phyloP scores from a whole-genome alignment of 2,113 vertebrate genomes.

The Blennius ocellaris region DNA sequence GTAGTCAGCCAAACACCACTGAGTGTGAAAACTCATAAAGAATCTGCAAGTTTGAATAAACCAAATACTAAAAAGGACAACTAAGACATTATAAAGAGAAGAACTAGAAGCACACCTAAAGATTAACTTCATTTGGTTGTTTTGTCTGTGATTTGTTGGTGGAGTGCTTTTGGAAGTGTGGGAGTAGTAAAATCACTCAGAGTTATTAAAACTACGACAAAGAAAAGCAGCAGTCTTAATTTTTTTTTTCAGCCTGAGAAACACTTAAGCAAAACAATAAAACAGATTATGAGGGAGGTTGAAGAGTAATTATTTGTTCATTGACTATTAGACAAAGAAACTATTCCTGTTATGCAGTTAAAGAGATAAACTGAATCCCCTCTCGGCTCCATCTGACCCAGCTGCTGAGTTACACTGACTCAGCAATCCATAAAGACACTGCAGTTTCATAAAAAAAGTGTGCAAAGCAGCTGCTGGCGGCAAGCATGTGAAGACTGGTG shows the following conservation, averaged over 20 bases:
- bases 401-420: slow-evolving; percentile 3
- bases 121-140: not conserved
- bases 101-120: not conserved
- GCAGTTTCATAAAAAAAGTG: not conserved
- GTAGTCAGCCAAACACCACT: not conserved
- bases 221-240: not conserved
- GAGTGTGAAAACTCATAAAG: not conserved
- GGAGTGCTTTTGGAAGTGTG: too few relatives aligned
- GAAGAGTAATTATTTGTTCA: not conserved
- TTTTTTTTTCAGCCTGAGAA: not conserved
- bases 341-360: not conserved
- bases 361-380: not conserved
- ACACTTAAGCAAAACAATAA: not conserved
- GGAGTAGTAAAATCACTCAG: not conserved
- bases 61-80: not conserved
- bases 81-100: not conserved
- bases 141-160: not conserved
- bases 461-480: slow-evolving; percentile 31
- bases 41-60: not conserved
- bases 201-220: not conserved
- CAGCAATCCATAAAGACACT: slow-evolving; percentile 6
- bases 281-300: not conserved
- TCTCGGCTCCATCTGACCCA: not conserved
- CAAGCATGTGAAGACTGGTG: slow-evolving; percentile 24
- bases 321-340: not conserved